Evolutionary conservation across 2,797 vertebrate genomes (phyloP).

Genomic region (Enoplosus armatus): DNA sequence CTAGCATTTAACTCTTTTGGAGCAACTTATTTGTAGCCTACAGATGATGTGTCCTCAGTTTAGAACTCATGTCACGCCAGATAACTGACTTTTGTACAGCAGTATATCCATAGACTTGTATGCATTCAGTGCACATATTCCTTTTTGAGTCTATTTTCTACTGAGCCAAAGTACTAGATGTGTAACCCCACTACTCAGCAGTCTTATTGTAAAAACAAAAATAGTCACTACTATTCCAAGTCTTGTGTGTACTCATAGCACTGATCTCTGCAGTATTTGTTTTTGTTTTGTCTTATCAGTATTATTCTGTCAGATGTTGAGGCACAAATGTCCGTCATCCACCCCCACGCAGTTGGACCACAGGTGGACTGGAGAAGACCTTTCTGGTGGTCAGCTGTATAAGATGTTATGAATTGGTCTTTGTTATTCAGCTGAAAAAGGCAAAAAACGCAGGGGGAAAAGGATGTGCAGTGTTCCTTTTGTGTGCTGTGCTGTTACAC

Average conservation of each 20-base stretch:
- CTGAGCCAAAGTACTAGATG: constrained; percentile 83
- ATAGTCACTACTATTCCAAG: constrained; percentile 74
- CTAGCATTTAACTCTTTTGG: constrained; percentile 61
- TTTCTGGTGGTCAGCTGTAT: constrained; percentile 16
- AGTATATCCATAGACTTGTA: constrained; percentile 66
- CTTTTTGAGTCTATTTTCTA: constrained; percentile 76
- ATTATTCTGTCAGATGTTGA: constrained; percentile 68
- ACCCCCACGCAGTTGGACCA: constrained; percentile 9
- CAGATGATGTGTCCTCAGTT: constrained; percentile 35
- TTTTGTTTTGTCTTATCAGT: constrained; percentile 78
- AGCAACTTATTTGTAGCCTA: constrained; percentile 50
- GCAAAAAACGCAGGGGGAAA: constrained; percentile 15
- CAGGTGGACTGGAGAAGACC: constrained; percentile 20
- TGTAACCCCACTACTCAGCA: constrained; percentile 73
- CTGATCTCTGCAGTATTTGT: constrained; percentile 80
- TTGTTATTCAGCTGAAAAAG: constrained; percentile 28
- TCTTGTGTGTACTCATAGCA: constrained; percentile 69
- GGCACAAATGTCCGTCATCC: constrained; percentile 37
- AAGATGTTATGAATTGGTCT: constrained; percentile 7
- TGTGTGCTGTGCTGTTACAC: constrained; percentile 77
- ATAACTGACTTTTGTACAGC: constrained; percentile 69
- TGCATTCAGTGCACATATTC: constrained; percentile 81
- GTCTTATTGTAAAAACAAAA: constrained; percentile 66
- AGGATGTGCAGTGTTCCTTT: constrained; percentile 58
- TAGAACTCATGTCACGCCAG: constrained; percentile 23